Conservation (phyloP, 1,140 invertebrate species). For the Battus philenor region DNA sequence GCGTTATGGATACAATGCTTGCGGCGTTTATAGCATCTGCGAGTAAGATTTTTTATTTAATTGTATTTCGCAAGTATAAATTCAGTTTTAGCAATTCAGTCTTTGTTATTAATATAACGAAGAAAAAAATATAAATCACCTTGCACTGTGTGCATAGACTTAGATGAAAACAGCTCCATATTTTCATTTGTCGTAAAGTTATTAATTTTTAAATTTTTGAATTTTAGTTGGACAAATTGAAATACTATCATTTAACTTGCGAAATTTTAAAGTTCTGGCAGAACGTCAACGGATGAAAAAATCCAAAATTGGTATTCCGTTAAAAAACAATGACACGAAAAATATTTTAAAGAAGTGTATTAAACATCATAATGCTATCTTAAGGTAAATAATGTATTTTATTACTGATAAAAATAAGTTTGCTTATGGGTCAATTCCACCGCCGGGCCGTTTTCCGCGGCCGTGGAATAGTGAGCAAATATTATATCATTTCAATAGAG, state of each 20-base stretch:
- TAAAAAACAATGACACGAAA: slow-evolving; percentile 30
- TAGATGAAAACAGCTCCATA: too few species aligned
- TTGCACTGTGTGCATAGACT: too few species aligned
- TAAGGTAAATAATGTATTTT: slow-evolving; percentile 49
- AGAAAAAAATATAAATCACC: too few species aligned
- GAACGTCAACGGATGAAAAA: slow-evolving; percentile 37
- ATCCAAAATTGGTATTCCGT: slow-evolving; percentile 22
- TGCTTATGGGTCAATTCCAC: too few species aligned
- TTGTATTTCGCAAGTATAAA: too few species aligned
- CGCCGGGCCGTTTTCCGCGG: too few species aligned
- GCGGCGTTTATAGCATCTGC: slow-evolving; percentile 63
- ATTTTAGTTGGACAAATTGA: slow-evolving; percentile 69
- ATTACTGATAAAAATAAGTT: too few species aligned
- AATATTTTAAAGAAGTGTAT: slow-evolving; percentile 55
- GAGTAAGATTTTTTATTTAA: slow-evolving; percentile 41
- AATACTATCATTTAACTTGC: slow-evolving; percentile 61
- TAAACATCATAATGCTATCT: slow-evolving; percentile 61
- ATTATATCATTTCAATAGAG: too few species aligned
- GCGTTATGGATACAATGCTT: slow-evolving; percentile 67
- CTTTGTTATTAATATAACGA: too few species aligned
- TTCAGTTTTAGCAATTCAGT: too few species aligned
- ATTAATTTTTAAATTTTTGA: slow-evolving; percentile 17
- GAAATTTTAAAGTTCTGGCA: slow-evolving; percentile 54
- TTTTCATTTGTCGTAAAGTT: too few species aligned
- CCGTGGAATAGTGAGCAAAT: too few species aligned